Evolutionary conservation across 2,797 vertebrate species (phyloP).

Genomic region (Lophius americanus): DNA sequence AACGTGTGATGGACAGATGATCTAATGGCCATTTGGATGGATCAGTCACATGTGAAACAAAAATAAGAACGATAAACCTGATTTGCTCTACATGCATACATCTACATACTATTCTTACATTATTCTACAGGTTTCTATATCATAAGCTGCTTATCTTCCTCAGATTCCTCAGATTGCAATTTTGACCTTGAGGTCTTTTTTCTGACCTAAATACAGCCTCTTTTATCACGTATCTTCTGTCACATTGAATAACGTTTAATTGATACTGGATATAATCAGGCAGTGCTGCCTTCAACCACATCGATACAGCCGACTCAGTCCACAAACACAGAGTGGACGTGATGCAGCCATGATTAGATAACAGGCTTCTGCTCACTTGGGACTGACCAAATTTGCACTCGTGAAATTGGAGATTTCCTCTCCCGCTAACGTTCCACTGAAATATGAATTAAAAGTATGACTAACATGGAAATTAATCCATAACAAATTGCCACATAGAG

Average conservation of each 20-base stretch:
- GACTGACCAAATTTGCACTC: conserved; percentile 5
- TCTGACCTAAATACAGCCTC: neutral
- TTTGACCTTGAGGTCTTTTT: neutral
- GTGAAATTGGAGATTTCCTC: conserved; percentile 2
- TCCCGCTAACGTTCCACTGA: conserved; percentile 14
- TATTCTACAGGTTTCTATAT: neutral
- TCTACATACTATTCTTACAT: neutral
- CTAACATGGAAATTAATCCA: conserved; percentile 33
- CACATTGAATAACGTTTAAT: neutral
- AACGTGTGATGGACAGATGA: too few relatives aligned
- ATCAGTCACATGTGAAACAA: neutral
- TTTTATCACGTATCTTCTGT: neutral
- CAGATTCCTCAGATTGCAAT: neutral
- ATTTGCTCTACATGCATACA: neutral
- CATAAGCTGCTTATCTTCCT: neutral
- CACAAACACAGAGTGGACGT: neutral
- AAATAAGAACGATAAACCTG: neutral
- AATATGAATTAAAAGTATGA: conserved; percentile 30
- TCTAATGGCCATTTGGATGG: neutral
- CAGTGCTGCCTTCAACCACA: neutral
- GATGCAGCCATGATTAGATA: neutral
- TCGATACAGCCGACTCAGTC: neutral
- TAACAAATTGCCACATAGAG: conserved; percentile 58
- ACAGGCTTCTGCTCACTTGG: neutral
- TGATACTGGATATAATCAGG: neutral